These are phyloP conservation scores for Helogale parvula DNA, from an alignment of 2,113 vertebrate species.

Conservation along the genomic window DNA sequence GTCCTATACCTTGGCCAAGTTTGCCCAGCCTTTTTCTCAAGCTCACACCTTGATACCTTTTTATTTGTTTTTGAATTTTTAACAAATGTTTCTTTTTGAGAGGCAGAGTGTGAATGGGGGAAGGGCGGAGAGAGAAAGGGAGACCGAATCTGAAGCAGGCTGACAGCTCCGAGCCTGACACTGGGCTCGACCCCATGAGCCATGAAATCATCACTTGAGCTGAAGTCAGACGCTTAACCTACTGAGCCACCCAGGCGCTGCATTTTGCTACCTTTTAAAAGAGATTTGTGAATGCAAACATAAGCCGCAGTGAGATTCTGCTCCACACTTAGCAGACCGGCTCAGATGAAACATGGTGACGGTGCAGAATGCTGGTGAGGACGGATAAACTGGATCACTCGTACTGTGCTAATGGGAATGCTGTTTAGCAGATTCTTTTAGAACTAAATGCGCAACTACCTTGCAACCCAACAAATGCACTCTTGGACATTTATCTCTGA, in stretches of 20 bases:
- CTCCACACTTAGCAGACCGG: not conserved
- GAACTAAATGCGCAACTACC: not conserved
- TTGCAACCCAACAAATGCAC: not conserved
- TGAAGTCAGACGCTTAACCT: too few species aligned
- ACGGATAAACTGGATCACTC: not conserved
- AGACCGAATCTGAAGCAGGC: not conserved
- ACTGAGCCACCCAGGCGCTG: too few species aligned
- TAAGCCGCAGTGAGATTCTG: not conserved
- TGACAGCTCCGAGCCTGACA: not conserved
- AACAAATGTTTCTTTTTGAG: not conserved
- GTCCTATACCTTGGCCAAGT: not conserved
- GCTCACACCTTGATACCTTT: not conserved
- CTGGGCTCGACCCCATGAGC: not conserved
- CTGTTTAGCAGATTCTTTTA: not conserved
- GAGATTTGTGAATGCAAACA: not conserved
- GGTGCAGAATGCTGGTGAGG: not conserved
- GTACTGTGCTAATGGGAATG: not conserved
- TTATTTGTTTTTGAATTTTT: not conserved
- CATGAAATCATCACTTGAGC: not conserved
- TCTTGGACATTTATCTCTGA: not conserved
- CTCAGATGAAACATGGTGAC: not conserved
- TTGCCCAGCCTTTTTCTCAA: not conserved
- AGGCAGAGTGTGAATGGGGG: not conserved
- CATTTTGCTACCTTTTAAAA: not conserved
- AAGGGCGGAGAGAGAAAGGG: not conserved